A percentile compares a stretch with the other conserved stretches of the same genome.
These are phyloP conservation scores for Hephaestus fuliginosus DNA, from an alignment of 2,797 vertebrate species.

Conservation along the genomic window DNA sequence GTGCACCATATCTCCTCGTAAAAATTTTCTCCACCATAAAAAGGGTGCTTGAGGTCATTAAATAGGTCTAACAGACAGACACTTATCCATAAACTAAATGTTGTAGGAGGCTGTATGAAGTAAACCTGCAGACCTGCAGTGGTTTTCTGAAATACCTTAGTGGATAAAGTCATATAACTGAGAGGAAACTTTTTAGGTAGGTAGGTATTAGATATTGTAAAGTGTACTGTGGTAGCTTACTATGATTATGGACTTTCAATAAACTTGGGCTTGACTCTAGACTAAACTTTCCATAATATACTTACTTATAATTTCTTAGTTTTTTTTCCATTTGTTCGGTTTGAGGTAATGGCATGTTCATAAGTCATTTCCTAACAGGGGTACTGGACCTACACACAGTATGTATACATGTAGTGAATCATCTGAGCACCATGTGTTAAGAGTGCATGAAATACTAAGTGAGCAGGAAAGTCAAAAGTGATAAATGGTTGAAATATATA, in stretches of 20 bases:
- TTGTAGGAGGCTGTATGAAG: neutral
- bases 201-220: neutral
- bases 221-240: neutral
- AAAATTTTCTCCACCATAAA: neutral
- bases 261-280: conserved; percentile 4
- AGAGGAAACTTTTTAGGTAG: neutral
- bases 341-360: neutral
- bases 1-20: neutral
- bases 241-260: conserved; percentile 5
- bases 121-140: neutral
- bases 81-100: neutral
- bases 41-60: neutral
- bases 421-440: neutral
- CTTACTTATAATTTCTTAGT: too few relatives aligned
- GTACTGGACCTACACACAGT: too few relatives aligned
- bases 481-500: neutral
- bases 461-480: neutral
- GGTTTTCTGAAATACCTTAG: neutral
- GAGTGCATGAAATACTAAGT: neutral
- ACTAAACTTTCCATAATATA: too few relatives aligned
- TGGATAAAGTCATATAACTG: neutral
- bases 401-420: too few relatives aligned
- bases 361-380: neutral
- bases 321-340: neutral
- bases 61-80: neutral